Conservation (phyloP, 2,113 vertebrate genomes). For the Ramphastos sulfuratus region DNA sequence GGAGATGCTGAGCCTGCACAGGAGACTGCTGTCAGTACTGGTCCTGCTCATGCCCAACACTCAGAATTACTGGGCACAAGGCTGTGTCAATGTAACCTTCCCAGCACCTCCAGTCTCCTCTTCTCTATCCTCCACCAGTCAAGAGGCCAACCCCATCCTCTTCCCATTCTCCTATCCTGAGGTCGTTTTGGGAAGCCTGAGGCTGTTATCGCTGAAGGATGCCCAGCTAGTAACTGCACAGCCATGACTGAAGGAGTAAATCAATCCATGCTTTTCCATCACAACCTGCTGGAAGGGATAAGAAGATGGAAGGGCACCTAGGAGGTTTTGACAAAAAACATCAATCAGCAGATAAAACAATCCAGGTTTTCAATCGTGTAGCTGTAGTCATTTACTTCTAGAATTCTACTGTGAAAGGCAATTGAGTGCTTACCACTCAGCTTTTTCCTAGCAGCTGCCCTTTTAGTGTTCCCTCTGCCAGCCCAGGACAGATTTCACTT, state of each 20-base stretch:
- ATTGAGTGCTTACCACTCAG: not conserved
- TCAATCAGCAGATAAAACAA: not conserved
- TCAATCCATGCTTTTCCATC: not conserved
- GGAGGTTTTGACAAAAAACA: not conserved
- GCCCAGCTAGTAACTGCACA: not conserved
- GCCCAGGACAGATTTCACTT: not conserved
- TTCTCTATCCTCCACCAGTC: not conserved
- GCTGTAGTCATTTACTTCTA: not conserved
- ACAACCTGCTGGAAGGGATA: not conserved
- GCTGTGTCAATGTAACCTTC: not conserved
- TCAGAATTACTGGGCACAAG: not conserved
- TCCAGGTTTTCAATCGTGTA: not conserved
- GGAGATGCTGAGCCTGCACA: not conserved
- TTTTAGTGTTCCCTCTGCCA: not conserved
- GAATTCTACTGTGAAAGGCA: not conserved
- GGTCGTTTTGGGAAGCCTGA: not conserved
- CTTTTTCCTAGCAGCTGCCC: not conserved
- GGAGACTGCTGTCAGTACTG: not conserved
- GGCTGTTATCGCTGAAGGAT: not conserved
- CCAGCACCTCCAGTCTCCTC: not conserved
- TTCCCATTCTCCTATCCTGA: not conserved
- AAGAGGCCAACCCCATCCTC: not conserved
- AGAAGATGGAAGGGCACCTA: not conserved
- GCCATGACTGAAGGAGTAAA: not conserved
- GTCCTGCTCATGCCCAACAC: accelerated